These are phyloP conservation scores for Ptychochromis oligacanthus DNA, from an alignment of 2,113 vertebrate genomes.

Conservation along the genomic window DNA sequence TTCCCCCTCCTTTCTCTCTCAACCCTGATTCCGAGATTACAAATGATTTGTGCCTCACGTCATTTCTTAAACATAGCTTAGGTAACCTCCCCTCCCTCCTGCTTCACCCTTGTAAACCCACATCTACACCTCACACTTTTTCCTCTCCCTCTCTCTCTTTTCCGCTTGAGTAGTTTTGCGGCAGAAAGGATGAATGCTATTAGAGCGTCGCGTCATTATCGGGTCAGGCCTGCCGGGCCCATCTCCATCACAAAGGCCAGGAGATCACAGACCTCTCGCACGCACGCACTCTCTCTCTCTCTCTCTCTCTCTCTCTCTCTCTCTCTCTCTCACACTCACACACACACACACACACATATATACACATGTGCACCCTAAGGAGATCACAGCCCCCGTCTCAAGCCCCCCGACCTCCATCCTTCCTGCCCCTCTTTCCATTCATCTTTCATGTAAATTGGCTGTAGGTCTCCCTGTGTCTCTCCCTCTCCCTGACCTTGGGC, in stretches of 20 bases:
- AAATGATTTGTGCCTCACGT: constrained; percentile 71
- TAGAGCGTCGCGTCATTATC: constrained; percentile 80
- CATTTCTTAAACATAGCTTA: constrained; percentile 78
- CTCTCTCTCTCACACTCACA: constrained; percentile 11
- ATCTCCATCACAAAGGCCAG: constrained; percentile 83
- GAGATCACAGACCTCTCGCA: constrained; percentile 76
- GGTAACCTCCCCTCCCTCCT: constrained; percentile 57
- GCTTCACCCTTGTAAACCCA: constrained; percentile 40
- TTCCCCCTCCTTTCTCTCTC: constrained; percentile 39
- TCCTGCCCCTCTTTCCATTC: constrained; percentile 72
- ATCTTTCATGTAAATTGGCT: constrained; percentile 80
- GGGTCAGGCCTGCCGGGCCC: constrained; percentile 70
- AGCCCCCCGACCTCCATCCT: constrained; percentile 58
- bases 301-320: not conserved
- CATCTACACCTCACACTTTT: constrained; percentile 54
- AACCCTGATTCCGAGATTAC: constrained; percentile 72
- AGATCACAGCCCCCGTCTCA: constrained; percentile 73
- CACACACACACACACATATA: constrained; percentile 15
- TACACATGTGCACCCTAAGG: constrained; percentile 59
- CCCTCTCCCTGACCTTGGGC: constrained; percentile 79
- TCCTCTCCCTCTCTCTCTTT: constrained; percentile 59
- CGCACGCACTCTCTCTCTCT: not conserved
- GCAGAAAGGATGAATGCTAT: constrained; percentile 81
- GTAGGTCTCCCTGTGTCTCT: constrained; percentile 70
- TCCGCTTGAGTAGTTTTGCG: constrained; percentile 76